A percentile compares a stretch with the other conserved stretches of the same genome.
Conservation (phyloP, 2,113 vertebrate genomes). For the Egretta garzetta region DNA sequence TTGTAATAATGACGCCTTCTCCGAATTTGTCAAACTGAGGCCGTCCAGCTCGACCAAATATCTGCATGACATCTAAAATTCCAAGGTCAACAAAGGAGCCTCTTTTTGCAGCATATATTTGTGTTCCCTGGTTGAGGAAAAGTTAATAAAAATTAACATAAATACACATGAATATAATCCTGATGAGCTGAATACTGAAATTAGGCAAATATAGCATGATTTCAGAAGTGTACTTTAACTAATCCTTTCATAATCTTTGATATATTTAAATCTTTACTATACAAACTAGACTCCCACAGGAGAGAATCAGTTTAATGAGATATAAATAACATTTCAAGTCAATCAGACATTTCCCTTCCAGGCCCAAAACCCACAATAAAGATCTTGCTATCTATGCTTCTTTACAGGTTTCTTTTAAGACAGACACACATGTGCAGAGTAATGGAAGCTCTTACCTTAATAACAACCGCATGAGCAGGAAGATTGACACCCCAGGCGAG, state of each 20-base stretch:
- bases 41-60: conserved; percentile 95
- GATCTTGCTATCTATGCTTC: conserved; percentile 25
- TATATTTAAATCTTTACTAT: conserved; percentile 78
- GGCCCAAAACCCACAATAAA: conserved; percentile 7
- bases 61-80: conserved; percentile 99
- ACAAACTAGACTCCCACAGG: conserved; percentile 66
- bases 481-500: conserved; percentile 99
- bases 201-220: conserved; percentile 78
- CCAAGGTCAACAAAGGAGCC: conserved; percentile 96
- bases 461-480: conserved; percentile 98
- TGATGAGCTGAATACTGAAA: conserved; percentile 76
- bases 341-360: conserved; percentile 44
- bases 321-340: conserved; percentile 68
- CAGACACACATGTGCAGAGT: conserved; percentile 14
- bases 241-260: conserved; percentile 78
- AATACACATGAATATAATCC: conserved; percentile 78
- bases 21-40: conserved; percentile 97
- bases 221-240: conserved; percentile 78
- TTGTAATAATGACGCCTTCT: conserved; percentile 95
- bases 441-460: conserved; percentile 85
- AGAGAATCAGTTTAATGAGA: conserved; percentile 72
- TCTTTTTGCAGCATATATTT: conserved; percentile 98
- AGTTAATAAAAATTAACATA: conserved; percentile 85
- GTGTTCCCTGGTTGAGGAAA: conserved; percentile 90
- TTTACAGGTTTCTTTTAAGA: conserved; percentile 32